These are phyloP conservation scores for Leistus spinibarbis DNA, from an alignment of 2,888 invertebrate species.

Conservation along the genomic window DNA sequence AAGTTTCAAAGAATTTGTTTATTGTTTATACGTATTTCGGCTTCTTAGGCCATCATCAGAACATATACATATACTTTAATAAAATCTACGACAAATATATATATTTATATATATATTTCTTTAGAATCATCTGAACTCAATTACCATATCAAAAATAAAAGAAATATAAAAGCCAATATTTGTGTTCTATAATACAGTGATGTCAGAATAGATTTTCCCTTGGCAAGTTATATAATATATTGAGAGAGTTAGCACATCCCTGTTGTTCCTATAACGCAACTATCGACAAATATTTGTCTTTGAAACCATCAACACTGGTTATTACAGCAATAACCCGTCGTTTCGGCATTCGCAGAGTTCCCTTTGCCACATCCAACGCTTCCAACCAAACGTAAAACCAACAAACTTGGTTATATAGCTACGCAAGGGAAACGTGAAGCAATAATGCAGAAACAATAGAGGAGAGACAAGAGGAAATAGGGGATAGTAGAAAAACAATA, in stretches of 20 bases:
- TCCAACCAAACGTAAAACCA: not conserved
- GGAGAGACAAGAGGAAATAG: not conserved
- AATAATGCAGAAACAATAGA: not conserved
- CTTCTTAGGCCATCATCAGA: too few relatives aligned
- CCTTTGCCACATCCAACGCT: not conserved
- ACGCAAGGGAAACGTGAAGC: not conserved
- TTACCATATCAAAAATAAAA: not conserved
- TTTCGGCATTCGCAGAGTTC: not conserved
- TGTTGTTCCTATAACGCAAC: slow-evolving; percentile 5
- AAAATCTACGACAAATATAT: not conserved
- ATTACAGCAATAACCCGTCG: slow-evolving; percentile 18
- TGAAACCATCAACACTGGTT: slow-evolving; percentile 16
- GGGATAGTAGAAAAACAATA: slow-evolving; percentile 1
- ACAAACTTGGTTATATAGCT: not conserved
- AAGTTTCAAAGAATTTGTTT: too few relatives aligned
- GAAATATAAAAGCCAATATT: not conserved
- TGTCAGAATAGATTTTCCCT: not conserved
- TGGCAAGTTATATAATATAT: not conserved
- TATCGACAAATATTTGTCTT: slow-evolving; percentile 23
- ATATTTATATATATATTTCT: not conserved
- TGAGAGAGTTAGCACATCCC: not conserved
- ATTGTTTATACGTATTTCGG: too few relatives aligned
- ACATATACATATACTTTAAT: not conserved
- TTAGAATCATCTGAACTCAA: not conserved
- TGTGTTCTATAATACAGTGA: not conserved